phyloP scores from a whole-genome alignment of 2,113 vertebrate species.

The Paradoxurus hermaphroditus region DNA sequence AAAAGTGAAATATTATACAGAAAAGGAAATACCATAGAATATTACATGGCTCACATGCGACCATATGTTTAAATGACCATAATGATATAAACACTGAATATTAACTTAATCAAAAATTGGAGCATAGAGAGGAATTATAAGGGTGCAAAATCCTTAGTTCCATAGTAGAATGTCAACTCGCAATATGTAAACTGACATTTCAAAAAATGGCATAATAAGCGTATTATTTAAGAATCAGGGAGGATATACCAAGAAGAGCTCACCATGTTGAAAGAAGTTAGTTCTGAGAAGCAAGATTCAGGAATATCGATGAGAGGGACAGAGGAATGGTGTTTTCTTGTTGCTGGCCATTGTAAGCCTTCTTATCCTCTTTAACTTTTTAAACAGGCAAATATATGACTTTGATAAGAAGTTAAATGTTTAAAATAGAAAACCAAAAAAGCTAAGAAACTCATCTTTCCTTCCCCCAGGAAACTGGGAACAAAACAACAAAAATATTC shows the following conservation, averaged over 20 bases:
- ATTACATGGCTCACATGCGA: neutral
- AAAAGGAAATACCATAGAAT: neutral
- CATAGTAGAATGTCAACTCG: neutral
- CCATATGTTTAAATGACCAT: neutral
- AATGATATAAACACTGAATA: neutral
- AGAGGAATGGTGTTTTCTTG: neutral
- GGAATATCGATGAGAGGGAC: accelerated
- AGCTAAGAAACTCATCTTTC: neutral
- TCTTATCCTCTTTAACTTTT: neutral
- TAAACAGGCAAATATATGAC: neutral
- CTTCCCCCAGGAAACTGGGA: neutral
- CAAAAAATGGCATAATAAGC: neutral
- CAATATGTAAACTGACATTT: neutral
- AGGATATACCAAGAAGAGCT: neutral
- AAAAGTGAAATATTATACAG: neutral
- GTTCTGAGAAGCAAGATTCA: neutral
- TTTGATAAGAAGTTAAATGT: neutral
- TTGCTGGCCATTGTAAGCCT: neutral
- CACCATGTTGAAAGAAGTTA: neutral
- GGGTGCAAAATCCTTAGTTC: neutral
- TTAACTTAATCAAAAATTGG: neutral
- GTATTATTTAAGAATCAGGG: neutral
- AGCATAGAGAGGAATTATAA: neutral
- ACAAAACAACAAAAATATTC: neutral
- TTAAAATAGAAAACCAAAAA: constrained; percentile 10